Conservation (phyloP, 2,797 vertebrate species). For the Acipenser transmontanus region DNA sequence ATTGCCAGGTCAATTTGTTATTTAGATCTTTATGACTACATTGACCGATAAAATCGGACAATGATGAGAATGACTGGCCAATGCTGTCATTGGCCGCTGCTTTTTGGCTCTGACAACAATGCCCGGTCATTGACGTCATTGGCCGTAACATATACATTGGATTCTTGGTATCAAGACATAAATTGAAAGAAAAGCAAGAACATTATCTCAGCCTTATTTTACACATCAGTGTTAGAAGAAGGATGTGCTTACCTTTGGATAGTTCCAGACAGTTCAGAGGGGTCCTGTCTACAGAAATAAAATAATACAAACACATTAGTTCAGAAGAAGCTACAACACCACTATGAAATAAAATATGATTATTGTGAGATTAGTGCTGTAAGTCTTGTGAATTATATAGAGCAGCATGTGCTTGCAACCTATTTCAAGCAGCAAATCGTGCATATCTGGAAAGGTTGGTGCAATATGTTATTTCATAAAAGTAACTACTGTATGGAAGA, state of each 20-base stretch:
- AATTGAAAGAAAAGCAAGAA: slow-evolving; percentile 5
- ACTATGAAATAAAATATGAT: neutral
- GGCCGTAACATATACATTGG: too few species aligned
- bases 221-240: neutral
- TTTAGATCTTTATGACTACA: too few species aligned
- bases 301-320: slow-evolving; percentile 7
- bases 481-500: neutral
- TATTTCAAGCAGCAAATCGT: slow-evolving; percentile 13
- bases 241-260: slow-evolving; percentile 57
- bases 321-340: neutral
- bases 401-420: neutral
- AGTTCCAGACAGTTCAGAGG: slow-evolving; percentile 63
- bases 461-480: slow-evolving; percentile 7
- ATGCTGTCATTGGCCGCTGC: too few species aligned
- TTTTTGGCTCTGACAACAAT: too few species aligned
- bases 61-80: too few species aligned
- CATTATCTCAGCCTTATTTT: too few species aligned
- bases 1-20: too few species aligned
- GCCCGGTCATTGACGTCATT: too few species aligned
- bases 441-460: slow-evolving; percentile 23
- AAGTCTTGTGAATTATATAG: slow-evolving; percentile 1
- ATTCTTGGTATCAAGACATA: too few species aligned
- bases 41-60: too few species aligned
- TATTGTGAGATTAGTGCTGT: neutral
- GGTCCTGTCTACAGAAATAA: slow-evolving; percentile 63